These are phyloP conservation scores for Gobiocypris rarus DNA, from an alignment of 2,113 vertebrate species.

Conservation along the genomic window DNA sequence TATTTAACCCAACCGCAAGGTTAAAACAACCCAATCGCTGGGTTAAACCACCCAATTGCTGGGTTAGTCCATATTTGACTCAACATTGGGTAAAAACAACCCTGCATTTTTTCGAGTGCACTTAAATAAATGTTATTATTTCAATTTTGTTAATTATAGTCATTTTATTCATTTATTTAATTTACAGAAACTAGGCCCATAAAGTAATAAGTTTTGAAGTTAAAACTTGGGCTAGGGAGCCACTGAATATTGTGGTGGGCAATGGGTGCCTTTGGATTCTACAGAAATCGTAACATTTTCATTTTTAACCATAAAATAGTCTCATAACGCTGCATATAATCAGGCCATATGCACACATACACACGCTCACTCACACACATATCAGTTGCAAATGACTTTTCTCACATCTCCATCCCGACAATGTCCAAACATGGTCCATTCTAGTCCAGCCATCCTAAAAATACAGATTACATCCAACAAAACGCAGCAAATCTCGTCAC, in stretches of 20 bases:
- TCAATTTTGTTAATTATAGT: neutral
- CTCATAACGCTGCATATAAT: neutral
- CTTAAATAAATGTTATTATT: neutral
- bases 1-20: no score
- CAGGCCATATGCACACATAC: neutral
- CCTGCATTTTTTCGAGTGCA: no score
- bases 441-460: conserved; percentile 42
- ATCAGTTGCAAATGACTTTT: conserved; percentile 53
- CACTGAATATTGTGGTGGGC: neutral
- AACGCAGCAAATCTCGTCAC: conserved; percentile 50
- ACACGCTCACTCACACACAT: conserved; percentile 53
- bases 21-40: no score
- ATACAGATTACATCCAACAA: conserved; percentile 48
- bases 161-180: no score
- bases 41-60: no score
- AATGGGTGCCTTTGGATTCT: neutral
- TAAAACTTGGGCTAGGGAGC: neutral
- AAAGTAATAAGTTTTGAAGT: no score
- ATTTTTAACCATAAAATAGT: neutral
- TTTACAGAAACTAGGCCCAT: no score
- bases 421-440: conserved; percentile 51
- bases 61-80: no score
- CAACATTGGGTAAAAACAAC: no score
- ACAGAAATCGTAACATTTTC: no score
- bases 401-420: conserved; percentile 55